Percentiles rank a stretch among this genome's conserved stretches.
Evolutionary conservation across 1,140 invertebrate genomes (phyloP).

Genomic region (Scaptomyza graminum): DNA sequence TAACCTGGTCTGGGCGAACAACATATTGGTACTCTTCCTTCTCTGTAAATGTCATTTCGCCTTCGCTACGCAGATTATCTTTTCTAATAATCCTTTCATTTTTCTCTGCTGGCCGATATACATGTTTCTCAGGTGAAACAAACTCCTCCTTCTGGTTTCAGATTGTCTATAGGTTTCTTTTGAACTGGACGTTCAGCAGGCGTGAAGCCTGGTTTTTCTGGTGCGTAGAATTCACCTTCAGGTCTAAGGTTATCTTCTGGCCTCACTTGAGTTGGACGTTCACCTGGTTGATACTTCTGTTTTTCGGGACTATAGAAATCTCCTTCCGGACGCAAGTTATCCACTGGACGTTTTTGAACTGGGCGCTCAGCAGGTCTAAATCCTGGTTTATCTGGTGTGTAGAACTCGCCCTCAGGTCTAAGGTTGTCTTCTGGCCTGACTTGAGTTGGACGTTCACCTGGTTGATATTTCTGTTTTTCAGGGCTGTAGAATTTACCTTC

Average conservation of each 20-base stretch:
- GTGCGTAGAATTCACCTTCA: slow-evolving; percentile 82
- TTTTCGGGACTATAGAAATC: slow-evolving; percentile 83
- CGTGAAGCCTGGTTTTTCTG: slow-evolving; percentile 62
- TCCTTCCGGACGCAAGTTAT: slow-evolving; percentile 86
- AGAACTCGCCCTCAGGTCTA: slow-evolving; percentile 85
- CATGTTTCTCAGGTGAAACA: slow-evolving; percentile 84
- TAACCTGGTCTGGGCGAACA: slow-evolving; percentile 79
- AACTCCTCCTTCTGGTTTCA: slow-evolving; percentile 86
- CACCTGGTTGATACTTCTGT: slow-evolving; percentile 82
- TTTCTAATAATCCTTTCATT: too few species aligned
- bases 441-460: slow-evolving; percentile 84
- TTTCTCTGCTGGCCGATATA: slow-evolving; percentile 84
- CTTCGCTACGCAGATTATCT: too few species aligned
- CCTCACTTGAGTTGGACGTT: slow-evolving; percentile 81
- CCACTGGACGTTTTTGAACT: slow-evolving; percentile 85
- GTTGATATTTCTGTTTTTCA: slow-evolving; percentile 81
- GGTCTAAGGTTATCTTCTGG: slow-evolving; percentile 68
- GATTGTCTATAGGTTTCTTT: slow-evolving; percentile 84
- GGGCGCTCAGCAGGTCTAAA: slow-evolving; percentile 85
- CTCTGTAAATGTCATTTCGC: too few species aligned
- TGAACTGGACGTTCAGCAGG: slow-evolving; percentile 83
- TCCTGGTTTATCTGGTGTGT: slow-evolving; percentile 80
- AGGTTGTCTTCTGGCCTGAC: slow-evolving; percentile 86
- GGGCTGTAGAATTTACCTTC: slow-evolving; percentile 86
- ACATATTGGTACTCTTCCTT: neutral